Evolutionary conservation across 2,113 vertebrate genomes (phyloP).

Genomic region (Hydrochoerus hydrochaeris): DNA sequence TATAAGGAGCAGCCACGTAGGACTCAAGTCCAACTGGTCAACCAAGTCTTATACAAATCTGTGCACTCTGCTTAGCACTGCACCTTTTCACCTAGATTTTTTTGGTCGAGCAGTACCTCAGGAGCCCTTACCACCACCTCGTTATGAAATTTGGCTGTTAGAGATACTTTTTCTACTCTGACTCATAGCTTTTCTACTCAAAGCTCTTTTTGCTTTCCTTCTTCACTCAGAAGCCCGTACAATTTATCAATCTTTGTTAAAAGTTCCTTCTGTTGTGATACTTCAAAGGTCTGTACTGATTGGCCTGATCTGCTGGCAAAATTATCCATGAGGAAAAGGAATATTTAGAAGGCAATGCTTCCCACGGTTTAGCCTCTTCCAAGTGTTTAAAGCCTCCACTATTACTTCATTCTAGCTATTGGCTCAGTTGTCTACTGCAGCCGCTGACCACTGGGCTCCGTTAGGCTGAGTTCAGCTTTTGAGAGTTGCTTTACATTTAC

Average conservation of each 20-base stretch:
- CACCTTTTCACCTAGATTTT: not conserved
- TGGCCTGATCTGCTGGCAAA: not conserved
- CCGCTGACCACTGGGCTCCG: not conserved
- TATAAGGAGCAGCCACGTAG: not conserved
- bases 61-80: not conserved
- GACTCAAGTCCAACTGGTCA: not conserved
- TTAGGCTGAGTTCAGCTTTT: not conserved
- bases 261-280: accelerated
- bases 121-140: not conserved
- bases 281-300: not conserved
- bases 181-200: not conserved
- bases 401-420: not conserved
- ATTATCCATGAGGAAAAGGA: not conserved
- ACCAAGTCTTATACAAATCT: not conserved
- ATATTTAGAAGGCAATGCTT: not conserved
- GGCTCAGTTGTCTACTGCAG: not conserved
- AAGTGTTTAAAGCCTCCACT: not conserved
- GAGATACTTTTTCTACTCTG: not conserved
- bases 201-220: not conserved
- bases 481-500: not conserved
- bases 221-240: not conserved
- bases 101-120: not conserved
- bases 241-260: not conserved
- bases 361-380: not conserved
- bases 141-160: not conserved